Base-by-base conservation (phyloP, 2,113 vertebrate genomes). In the Cercocebus atys region DNA sequence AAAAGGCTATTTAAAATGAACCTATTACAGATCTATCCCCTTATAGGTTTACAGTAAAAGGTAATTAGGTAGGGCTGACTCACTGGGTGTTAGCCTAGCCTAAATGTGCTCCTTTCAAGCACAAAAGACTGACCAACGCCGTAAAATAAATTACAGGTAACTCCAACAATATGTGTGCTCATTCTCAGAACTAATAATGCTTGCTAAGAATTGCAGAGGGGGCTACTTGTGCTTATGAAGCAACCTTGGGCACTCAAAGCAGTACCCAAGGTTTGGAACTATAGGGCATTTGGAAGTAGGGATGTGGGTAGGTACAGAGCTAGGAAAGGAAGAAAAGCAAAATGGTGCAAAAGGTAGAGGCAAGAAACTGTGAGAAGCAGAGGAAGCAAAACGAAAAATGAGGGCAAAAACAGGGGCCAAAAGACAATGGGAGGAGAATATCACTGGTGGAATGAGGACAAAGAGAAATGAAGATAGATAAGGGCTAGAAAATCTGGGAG, bases 101-200 rank as follows among this genome's bases (percentile, higher is more conserved):
- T 90, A 64, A 93, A 17, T 80, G 50, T 83, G 20, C 47, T 86
- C 14, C 59, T 70, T 89, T 95, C 50, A 89, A 95, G 68, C n/a
- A 64, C 68, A 92, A 88, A 93, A 38, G 43, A n/a, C 20, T 64
- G 13, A 55, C 50, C 35, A 81, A 22, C 32, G 55, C 14, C 22
- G 45, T 70, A 92, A 96, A 93, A 89, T 87, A 96, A 96, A 87
- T 72, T 84, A 38, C 61, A 95, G 87, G 79, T 97, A 90, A 83
- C 32, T 93, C 35, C 80, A 14, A 81, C 43, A 88, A 72, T 52
- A 52, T 7, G 57, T 75, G 59, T 45, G 55, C 25, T 96, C 87
- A 57, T 87, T 89, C 59, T 97, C 55, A 38, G 72, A 30, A 88
- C 80, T 89, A 89, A 89, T 50, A 90, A 38, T 57, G 59, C 38